Conservation (phyloP, 2,797 vertebrate genomes). For the Karalla daura region DNA sequence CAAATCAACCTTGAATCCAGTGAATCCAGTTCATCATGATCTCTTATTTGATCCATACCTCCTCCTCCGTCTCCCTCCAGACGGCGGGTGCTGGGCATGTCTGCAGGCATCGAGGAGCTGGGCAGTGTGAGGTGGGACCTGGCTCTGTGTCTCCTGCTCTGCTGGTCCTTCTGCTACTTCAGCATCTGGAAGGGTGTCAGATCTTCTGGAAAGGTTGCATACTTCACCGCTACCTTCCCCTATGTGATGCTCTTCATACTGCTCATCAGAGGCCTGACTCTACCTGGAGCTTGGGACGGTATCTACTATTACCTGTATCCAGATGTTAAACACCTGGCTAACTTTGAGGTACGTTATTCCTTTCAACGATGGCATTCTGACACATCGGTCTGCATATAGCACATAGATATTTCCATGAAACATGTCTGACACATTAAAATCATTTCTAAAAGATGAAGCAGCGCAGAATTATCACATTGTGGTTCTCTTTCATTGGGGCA, state of each 20-base stretch:
- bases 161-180: conserved; percentile 71
- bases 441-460: too few relatives aligned
- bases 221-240: conserved; percentile 73
- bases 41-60: background rate
- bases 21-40: background rate
- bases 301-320: conserved; percentile 71
- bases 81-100: conserved; percentile 51
- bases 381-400: too few relatives aligned
- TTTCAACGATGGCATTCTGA: too few relatives aligned
- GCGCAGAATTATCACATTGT: too few relatives aligned
- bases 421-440: too few relatives aligned
- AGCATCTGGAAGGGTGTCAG: conserved; percentile 72
- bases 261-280: conserved; percentile 69
- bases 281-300: conserved; percentile 75
- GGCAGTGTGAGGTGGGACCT: conserved; percentile 68
- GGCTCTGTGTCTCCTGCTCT: conserved; percentile 60
- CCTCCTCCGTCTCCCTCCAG: conserved; percentile 16
- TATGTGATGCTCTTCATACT: conserved; percentile 70
- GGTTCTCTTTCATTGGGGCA: too few relatives aligned
- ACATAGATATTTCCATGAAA: too few relatives aligned
- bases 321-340: conserved; percentile 52
- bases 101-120: conserved; percentile 66
- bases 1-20: too few relatives aligned
- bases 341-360: conserved; percentile 41
- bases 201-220: conserved; percentile 73